These are phyloP conservation scores for Leptobrachium leishanense DNA, from an alignment of 2,113 vertebrate genomes.

Conservation along the genomic window DNA sequence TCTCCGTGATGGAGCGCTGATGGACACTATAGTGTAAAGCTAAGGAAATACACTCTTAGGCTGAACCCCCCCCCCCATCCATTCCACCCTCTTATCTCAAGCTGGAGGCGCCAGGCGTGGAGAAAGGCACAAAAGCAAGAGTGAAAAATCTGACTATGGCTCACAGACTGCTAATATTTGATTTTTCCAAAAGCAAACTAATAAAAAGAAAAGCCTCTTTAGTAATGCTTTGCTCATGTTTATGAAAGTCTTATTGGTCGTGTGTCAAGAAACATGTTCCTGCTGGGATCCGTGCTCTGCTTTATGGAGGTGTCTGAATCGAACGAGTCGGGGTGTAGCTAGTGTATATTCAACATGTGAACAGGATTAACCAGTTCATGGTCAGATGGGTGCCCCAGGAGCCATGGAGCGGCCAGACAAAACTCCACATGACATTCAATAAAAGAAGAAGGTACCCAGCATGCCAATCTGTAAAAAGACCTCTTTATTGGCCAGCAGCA, in stretches of 20 bases:
- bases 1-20: slow-evolving; percentile 1
- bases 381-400: no score
- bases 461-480: no score
- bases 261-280: background rate
- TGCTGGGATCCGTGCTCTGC: no score
- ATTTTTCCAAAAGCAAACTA: slow-evolving; percentile 39
- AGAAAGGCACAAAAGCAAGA: slow-evolving; percentile 39
- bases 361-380: no score
- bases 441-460: no score
- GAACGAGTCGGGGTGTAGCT: no score
- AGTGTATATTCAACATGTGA: no score
- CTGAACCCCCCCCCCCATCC: background rate
- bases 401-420: no score
- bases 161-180: slow-evolving; percentile 39
- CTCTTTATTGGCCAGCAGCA: no score
- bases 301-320: no score
- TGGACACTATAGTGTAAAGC: slow-evolving; percentile 2
- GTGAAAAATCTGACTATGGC: slow-evolving; percentile 33
- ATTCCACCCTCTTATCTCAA: slow-evolving; percentile 33
- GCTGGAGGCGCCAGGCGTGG: slow-evolving; percentile 41
- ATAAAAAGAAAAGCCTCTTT: slow-evolving; percentile 27
- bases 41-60: slow-evolving; percentile 22
- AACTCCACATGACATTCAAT: no score
- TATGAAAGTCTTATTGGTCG: slow-evolving; percentile 7
- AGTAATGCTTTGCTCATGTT: slow-evolving; percentile 8